Percentiles rank a stretch among this genome's conserved stretches.
These are phyloP conservation scores for Austrolebias charrua DNA, from an alignment of 2,797 vertebrate genomes.

Conservation along the genomic window DNA sequence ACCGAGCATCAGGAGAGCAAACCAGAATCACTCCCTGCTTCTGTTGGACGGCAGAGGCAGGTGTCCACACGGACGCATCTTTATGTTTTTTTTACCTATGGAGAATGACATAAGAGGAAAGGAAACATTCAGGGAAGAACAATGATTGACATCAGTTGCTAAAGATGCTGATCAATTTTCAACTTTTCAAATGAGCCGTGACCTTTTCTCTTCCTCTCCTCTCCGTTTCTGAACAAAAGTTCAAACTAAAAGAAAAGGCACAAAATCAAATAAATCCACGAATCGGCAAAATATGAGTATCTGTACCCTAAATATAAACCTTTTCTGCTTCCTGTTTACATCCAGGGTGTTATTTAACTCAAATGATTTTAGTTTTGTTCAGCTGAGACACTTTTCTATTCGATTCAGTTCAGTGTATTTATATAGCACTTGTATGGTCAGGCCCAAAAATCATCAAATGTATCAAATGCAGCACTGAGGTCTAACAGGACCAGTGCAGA, in stretches of 20 bases:
- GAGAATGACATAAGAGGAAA: not conserved
- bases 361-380: constrained; percentile 65
- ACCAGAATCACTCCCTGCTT: constrained; percentile 35
- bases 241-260: not conserved
- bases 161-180: constrained; percentile 35
- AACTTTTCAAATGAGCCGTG: constrained; percentile 16
- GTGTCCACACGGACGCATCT: not conserved
- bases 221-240: not conserved
- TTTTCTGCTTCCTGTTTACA: constrained; percentile 11
- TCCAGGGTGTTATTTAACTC: constrained; percentile 48
- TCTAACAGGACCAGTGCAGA: no score
- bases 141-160: constrained; percentile 14
- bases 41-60: not conserved
- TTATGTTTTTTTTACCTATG: not conserved
- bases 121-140: rapidly evolving
- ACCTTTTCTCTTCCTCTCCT: not conserved
- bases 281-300: no score
- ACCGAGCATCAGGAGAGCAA: constrained; percentile 11
- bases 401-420: no score
- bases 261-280: not conserved
- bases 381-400: constrained; percentile 32
- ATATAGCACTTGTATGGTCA: no score
- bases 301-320: constrained; percentile 1
- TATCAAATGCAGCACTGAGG: no score
- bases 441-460: no score